These are phyloP conservation scores for Casuarius casuarius DNA, from an alignment of 2,113 vertebrate species.

Conservation along the genomic window DNA sequence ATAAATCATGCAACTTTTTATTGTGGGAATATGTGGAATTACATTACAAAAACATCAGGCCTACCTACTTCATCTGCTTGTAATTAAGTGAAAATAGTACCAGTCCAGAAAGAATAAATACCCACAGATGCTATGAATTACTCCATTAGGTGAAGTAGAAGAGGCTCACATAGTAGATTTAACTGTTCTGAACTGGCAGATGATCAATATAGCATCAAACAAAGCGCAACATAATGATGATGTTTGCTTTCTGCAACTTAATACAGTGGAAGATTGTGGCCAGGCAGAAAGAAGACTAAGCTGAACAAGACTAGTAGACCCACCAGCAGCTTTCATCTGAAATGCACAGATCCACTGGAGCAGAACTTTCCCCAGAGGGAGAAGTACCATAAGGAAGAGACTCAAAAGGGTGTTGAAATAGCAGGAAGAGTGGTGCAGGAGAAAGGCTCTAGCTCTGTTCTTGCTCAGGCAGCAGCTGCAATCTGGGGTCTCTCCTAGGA, in stretches of 20 bases:
- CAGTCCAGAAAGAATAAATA: not conserved
- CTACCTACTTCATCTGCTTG: conserved; percentile 33
- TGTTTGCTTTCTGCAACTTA: not conserved
- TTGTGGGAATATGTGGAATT: not conserved
- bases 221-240: not conserved
- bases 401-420: not conserved
- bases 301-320: not conserved
- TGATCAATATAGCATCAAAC: not conserved
- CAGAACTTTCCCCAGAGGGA: not conserved
- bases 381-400: not conserved
- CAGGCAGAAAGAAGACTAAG: not conserved
- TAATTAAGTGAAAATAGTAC: not conserved
- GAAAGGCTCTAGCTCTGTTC: not conserved
- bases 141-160: not conserved
- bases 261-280: not conserved
- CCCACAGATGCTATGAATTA: conserved; percentile 38
- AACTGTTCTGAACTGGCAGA: not conserved
- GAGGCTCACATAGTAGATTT: not conserved
- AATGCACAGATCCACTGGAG: not conserved
- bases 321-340: not conserved
- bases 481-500: not conserved
- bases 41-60: not conserved
- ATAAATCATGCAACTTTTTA: conserved; percentile 26
- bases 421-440: not conserved
- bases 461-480: not conserved